Conservation (phyloP, 2,113 vertebrate genomes). For the Telmatochromis sp. region DNA sequence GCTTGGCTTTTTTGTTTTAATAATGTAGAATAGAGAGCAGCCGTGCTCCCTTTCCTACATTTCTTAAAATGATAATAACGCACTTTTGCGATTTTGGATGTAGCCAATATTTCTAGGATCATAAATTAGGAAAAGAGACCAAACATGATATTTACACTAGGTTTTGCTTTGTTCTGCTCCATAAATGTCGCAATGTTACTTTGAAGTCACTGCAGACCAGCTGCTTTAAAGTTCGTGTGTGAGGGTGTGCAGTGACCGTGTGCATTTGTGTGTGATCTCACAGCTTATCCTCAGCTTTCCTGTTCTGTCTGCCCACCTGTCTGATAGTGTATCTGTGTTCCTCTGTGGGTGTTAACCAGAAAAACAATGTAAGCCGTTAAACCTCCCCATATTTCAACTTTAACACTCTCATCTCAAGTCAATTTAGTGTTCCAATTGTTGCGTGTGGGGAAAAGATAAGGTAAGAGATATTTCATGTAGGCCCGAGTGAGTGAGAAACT, state of each 20-base stretch:
- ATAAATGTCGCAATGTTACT: background rate
- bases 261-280: background rate
- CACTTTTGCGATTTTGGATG: background rate
- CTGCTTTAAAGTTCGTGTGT: background rate
- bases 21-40: background rate
- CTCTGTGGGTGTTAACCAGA: conserved; percentile 47
- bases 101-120: background rate
- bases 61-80: background rate
- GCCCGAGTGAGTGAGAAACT: background rate
- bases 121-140: background rate
- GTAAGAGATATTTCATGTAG: background rate
- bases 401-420: conserved; percentile 25
- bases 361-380: conserved; percentile 51
- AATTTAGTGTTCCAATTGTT: conserved; percentile 25
- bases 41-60: background rate
- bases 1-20: background rate
- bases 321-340: background rate
- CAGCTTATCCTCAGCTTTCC: background rate
- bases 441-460: conserved; percentile 31
- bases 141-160: background rate
- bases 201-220: conserved; percentile 8
- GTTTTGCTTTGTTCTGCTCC: background rate
- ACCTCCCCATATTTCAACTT: conserved; percentile 40
- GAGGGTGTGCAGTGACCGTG: background rate
- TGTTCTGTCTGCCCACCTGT: conserved; percentile 16